Evolutionary conservation across 2,888 invertebrate species (phyloP).

Genomic region (Lutraria lutraria): DNA sequence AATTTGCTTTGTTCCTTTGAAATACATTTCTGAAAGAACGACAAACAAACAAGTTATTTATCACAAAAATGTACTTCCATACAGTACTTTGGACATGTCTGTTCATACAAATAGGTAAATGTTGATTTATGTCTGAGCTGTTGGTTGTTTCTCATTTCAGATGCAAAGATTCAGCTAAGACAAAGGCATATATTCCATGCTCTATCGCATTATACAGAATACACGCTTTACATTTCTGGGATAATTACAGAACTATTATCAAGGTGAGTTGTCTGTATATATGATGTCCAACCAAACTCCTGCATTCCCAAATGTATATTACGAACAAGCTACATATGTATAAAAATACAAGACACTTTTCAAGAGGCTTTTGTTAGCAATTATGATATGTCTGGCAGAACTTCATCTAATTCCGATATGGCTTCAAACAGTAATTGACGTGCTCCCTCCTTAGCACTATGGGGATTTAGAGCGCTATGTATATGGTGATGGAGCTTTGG

Average conservation of each 20-base stretch:
- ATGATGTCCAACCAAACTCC: not conserved
- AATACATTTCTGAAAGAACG: too few relatives aligned
- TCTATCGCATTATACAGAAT: constrained; percentile 80
- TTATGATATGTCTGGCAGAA: not conserved
- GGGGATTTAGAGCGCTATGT: not conserved
- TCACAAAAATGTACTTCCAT: too few relatives aligned
- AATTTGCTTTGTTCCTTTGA: too few relatives aligned
- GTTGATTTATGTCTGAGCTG: too few relatives aligned
- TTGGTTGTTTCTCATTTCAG: not conserved
- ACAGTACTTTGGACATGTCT: too few relatives aligned
- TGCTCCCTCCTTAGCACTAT: not conserved
- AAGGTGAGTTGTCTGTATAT: constrained; percentile 71
- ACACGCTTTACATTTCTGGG: constrained; percentile 77
- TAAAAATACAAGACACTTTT: not conserved
- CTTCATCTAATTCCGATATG: not conserved
- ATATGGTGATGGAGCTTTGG: not conserved
- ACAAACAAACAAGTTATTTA: too few relatives aligned
- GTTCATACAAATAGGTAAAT: too few relatives aligned
- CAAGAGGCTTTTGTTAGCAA: not conserved
- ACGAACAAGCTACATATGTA: too few relatives aligned
- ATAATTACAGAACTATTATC: constrained; percentile 72
- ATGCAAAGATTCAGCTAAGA: constrained; percentile 73
- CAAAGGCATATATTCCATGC: constrained; percentile 84
- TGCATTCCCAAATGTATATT: not conserved
- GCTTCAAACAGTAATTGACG: not conserved